Conservation (phyloP, 2,113 vertebrate genomes). For the Callospermophilus lateralis region DNA sequence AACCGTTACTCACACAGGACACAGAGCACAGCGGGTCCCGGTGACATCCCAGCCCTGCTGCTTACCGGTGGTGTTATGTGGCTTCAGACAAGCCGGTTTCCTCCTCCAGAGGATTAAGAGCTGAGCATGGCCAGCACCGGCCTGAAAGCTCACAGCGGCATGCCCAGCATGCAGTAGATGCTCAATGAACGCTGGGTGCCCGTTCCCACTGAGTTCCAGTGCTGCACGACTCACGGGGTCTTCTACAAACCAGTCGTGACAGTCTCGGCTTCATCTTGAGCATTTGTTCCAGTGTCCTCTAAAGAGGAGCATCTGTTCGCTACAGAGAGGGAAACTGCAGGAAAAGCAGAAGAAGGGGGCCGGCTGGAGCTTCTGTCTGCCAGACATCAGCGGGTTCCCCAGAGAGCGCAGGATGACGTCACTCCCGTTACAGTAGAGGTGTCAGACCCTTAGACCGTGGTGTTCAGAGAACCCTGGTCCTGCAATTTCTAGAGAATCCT, state of each 20-base stretch:
- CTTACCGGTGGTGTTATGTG: too few species aligned
- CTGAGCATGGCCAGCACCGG: too few species aligned
- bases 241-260: neutral
- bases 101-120: neutral
- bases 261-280: neutral
- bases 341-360: neutral
- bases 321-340: too few species aligned
- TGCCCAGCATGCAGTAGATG: too few species aligned
- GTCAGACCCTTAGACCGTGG: neutral
- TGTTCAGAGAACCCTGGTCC: neutral
- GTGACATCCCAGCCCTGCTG: too few species aligned
- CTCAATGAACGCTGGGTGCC: neutral
- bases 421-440: accelerated
- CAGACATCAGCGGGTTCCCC: neutral
- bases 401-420: neutral
- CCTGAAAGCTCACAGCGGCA: too few species aligned
- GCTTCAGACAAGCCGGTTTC: too few species aligned
- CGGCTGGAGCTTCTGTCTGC: neutral
- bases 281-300: neutral
- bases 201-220: neutral
- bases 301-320: neutral
- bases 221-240: accelerated
- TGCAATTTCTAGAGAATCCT: neutral
- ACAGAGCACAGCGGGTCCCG: too few species aligned
- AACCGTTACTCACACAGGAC: neutral